These are phyloP conservation scores for Euwallacea similis DNA, from an alignment of 1,140 invertebrate species.

Conservation along the genomic window DNA sequence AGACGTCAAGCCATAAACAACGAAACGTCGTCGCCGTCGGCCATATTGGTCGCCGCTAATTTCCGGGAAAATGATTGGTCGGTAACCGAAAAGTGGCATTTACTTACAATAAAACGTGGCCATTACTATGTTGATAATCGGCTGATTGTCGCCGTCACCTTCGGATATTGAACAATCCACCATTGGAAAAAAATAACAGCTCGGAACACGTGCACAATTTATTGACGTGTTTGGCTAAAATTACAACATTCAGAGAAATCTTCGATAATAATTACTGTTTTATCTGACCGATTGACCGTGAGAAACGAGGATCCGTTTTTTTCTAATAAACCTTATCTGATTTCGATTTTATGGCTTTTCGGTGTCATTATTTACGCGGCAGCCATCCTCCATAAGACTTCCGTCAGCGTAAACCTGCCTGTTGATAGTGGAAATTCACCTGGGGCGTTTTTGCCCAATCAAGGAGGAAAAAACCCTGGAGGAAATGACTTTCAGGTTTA, in stretches of 20 bases:
- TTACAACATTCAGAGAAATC: constrained; percentile 41
- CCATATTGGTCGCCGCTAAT: constrained; percentile 23
- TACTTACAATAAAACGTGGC: background rate
- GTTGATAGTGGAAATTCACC: no score
- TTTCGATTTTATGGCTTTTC: constrained; percentile 31
- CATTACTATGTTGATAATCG: constrained; percentile 9
- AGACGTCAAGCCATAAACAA: constrained; percentile 30
- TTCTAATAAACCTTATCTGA: constrained; percentile 34
- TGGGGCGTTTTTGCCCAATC: no score
- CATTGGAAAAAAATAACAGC: constrained; percentile 29
- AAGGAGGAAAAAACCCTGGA: no score
- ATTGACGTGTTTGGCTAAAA: constrained; percentile 41
- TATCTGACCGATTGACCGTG: constrained; percentile 37
- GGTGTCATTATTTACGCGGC: constrained; percentile 18
- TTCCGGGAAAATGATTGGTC: constrained; percentile 27
- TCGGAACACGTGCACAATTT: constrained; percentile 43
- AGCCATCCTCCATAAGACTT: background rate
- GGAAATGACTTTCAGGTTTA: no score
- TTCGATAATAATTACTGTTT: constrained; percentile 31
- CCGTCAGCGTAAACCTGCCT: background rate
- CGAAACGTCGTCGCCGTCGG: constrained; percentile 17
- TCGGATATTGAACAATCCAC: constrained; percentile 34
- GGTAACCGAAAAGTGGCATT: constrained; percentile 2
- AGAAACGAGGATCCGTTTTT: constrained; percentile 29
- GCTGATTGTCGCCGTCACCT: constrained; percentile 40